phyloP scores from a whole-genome alignment of 1,140 invertebrate genomes.

The Sitodiplosis mosellana region DNA sequence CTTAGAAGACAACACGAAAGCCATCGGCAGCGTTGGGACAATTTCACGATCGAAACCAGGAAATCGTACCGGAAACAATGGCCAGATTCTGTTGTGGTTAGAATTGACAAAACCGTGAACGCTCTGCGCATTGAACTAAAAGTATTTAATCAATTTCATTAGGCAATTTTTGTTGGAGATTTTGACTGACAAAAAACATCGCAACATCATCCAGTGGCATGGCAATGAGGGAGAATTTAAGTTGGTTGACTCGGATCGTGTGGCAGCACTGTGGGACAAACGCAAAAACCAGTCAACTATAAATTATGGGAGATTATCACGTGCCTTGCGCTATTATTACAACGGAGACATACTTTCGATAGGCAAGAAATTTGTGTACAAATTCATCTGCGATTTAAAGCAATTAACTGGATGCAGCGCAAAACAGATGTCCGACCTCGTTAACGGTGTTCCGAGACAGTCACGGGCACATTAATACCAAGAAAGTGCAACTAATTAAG shows the following conservation, averaged over 20 bases:
- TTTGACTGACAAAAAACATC: slow-evolving; percentile 57
- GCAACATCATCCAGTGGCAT: slow-evolving; percentile 63
- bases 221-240: slow-evolving; percentile 71
- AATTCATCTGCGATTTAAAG: slow-evolving; percentile 76
- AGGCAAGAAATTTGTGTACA: slow-evolving; percentile 75
- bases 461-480: too few relatives aligned
- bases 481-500: too few relatives aligned
- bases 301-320: slow-evolving; percentile 86
- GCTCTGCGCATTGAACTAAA: too few relatives aligned
- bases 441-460: slow-evolving; percentile 21
- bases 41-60: too few relatives aligned
- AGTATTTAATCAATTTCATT: too few relatives aligned
- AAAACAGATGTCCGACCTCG: slow-evolving; percentile 50
- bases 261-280: slow-evolving; percentile 73
- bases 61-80: slow-evolving; percentile 43
- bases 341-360: slow-evolving; percentile 58
- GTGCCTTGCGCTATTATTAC: slow-evolving; percentile 77
- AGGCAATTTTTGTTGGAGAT: slow-evolving; percentile 71
- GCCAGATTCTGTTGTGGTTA: slow-evolving; percentile 69
- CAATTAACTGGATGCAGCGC: slow-evolving; percentile 66
- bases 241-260: slow-evolving; percentile 63
- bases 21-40: too few relatives aligned
- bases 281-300: slow-evolving; percentile 83
- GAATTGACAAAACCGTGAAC: too few relatives aligned
- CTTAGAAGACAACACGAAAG: not conserved